Conservation (phyloP, 2,888 invertebrate genomes). For the Rapana venosa region DNA sequence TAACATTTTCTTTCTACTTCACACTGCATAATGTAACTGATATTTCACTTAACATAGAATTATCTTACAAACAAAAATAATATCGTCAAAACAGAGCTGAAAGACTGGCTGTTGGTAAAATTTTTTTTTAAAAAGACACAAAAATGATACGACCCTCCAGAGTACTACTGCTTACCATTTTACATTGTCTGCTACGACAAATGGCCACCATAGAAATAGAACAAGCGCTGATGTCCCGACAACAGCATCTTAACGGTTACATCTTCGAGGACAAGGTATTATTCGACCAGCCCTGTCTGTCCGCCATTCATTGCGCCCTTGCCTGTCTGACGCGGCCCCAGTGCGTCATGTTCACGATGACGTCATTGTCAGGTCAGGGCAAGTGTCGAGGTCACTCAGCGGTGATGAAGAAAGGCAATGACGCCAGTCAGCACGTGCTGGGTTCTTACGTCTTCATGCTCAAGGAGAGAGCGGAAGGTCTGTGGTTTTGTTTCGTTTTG, state of each 20-base stretch:
- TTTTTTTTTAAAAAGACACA: background rate
- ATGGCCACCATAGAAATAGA: background rate
- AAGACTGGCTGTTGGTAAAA: no score
- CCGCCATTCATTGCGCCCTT: conserved; percentile 6
- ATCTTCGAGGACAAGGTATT: conserved; percentile 5
- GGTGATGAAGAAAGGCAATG: background rate
- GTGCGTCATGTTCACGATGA: background rate
- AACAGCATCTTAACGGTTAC: background rate
- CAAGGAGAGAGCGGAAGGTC: background rate
- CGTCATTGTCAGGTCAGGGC: background rate
- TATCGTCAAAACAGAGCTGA: no score
- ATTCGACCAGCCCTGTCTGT: background rate
- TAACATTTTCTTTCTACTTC: no score
- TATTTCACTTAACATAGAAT: no score
- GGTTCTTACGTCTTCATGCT: background rate
- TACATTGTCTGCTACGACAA: background rate
- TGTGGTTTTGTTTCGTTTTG: no score
- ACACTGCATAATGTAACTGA: no score
- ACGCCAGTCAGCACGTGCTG: background rate
- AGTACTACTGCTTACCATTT: background rate
- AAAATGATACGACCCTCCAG: background rate
- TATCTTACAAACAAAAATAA: no score
- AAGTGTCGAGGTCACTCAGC: conserved; percentile 7
- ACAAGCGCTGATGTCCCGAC: background rate
- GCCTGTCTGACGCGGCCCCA: background rate